Conservation (phyloP, 2,797 vertebrate genomes). For the Sebastes jordani region DNA sequence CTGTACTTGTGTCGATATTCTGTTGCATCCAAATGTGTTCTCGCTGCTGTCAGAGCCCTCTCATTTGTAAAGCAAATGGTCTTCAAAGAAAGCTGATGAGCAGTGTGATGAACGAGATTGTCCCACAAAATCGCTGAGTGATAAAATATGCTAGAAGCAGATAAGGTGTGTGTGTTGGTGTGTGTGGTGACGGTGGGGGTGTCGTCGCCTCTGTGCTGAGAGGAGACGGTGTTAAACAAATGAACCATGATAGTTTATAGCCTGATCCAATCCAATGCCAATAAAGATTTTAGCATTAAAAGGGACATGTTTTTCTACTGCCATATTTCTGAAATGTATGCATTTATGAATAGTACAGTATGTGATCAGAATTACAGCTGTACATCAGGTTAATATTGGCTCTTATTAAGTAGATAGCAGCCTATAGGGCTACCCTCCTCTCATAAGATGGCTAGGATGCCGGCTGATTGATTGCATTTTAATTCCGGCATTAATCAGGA, state of each 20-base stretch:
- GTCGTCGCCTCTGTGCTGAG: neutral
- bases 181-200: neutral
- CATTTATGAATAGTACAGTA: neutral
- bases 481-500: slow-evolving; percentile 45
- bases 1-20: slow-evolving; percentile 12
- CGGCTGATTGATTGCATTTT: slow-evolving; percentile 36
- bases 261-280: neutral
- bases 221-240: slow-evolving; percentile 16
- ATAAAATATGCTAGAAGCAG: slow-evolving; percentile 63
- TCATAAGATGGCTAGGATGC: slow-evolving; percentile 8
- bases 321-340: neutral
- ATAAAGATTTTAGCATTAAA: slow-evolving; percentile 20
- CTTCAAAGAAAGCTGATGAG: slow-evolving; percentile 64
- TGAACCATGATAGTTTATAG: slow-evolving; percentile 16
- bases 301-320: neutral
- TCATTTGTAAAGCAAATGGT: slow-evolving; percentile 65
- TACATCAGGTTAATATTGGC: neutral
- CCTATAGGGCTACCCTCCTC: neutral
- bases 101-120: slow-evolving; percentile 79
- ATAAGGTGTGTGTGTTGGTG: slow-evolving; percentile 1
- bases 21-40: slow-evolving; percentile 4
- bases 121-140: slow-evolving; percentile 77
- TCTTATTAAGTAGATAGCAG: neutral
- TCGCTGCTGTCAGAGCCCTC: slow-evolving; percentile 23
- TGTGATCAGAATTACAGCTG: neutral